Evolutionary conservation across 2,888 invertebrate species (phyloP).

Genomic region (Pollenia amentaria): DNA sequence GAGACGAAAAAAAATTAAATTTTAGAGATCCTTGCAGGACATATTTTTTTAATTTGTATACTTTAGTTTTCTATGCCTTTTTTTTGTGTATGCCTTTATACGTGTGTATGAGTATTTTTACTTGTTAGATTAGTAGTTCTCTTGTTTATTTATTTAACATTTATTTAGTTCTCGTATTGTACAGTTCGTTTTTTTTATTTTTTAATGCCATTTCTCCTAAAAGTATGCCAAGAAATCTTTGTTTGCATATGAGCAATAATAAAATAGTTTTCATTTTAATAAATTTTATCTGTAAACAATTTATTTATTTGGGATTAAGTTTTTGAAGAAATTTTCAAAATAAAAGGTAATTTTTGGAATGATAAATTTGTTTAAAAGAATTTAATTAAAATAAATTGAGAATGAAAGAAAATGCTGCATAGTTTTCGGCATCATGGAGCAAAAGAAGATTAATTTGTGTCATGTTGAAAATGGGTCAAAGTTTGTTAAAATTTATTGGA

Average conservation of each 20-base stretch:
- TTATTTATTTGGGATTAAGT: slow-evolving; percentile 27
- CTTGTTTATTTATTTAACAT: slow-evolving; percentile 53
- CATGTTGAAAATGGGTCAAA: neutral
- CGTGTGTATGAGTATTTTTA: neutral
- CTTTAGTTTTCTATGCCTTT: slow-evolving; percentile 17
- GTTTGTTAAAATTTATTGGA: too few species aligned
- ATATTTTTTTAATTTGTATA: slow-evolving; percentile 53
- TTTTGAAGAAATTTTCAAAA: neutral
- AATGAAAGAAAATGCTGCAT: neutral
- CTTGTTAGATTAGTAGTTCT: slow-evolving; percentile 31
- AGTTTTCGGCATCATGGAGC: neutral
- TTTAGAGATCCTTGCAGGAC: slow-evolving; percentile 59
- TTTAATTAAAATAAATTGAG: slow-evolving; percentile 37
- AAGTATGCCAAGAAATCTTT: slow-evolving; percentile 65
- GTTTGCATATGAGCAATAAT: slow-evolving; percentile 35
- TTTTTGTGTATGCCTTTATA: neutral
- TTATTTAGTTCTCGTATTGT: slow-evolving; percentile 25
- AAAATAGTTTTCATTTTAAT: slow-evolving; percentile 1
- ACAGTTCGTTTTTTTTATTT: slow-evolving; percentile 7
- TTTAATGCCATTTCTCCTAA: slow-evolving; percentile 46
- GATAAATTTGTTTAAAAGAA: slow-evolving; percentile 36
- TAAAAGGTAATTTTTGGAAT: neutral
- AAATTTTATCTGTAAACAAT: slow-evolving; percentile 34
- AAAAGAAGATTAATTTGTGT: neutral
- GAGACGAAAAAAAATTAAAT: slow-evolving; percentile 45